Percentiles rank a stretch among this genome's conserved stretches.
phyloP scores from a whole-genome alignment of 1,140 invertebrate genomes.

The Lucilia cuprina region DNA sequence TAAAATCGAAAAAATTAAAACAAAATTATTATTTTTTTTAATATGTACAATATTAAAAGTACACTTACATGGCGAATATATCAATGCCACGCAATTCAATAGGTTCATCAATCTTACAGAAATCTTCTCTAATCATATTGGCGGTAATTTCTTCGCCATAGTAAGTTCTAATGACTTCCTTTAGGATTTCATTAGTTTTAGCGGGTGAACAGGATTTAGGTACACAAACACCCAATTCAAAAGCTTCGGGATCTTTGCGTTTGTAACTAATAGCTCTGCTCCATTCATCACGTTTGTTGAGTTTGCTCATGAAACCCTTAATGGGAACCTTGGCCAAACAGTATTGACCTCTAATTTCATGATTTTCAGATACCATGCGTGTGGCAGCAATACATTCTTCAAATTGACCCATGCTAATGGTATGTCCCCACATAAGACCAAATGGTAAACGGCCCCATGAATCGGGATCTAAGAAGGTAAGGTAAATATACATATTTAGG shows the following conservation, averaged over 20 bases:
- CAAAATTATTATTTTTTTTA: too few relatives aligned
- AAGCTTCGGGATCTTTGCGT: constrained; percentile 47
- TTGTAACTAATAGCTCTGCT: constrained; percentile 50
- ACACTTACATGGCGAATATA: constrained; percentile 57
- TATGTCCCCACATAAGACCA: constrained; percentile 56
- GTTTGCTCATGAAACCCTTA: constrained; percentile 44
- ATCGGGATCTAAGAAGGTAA: constrained; percentile 43
- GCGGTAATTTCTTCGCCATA: constrained; percentile 44
- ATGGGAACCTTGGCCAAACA: constrained; percentile 52
- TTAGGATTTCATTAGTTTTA: constrained; percentile 46
- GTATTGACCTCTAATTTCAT: constrained; percentile 51
- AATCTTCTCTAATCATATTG: constrained; percentile 45
- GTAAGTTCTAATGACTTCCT: constrained; percentile 41
- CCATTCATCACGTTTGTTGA: constrained; percentile 46
- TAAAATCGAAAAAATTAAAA: constrained; percentile 5
- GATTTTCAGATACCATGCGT: constrained; percentile 38
- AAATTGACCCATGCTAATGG: constrained; percentile 56
- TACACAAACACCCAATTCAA: constrained; percentile 55
- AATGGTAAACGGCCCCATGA: constrained; percentile 57
- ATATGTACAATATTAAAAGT: not conserved
- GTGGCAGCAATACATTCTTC: constrained; percentile 56
- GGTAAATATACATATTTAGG: not conserved
- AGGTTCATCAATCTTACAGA: constrained; percentile 52
- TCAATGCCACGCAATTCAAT: constrained; percentile 51
- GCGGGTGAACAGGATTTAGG: constrained; percentile 49